Evolutionary conservation across 2,888 invertebrate species (phyloP), one percentile per base, ranked within the genome.

Genomic region (Hypsopygia costalis): DNA sequence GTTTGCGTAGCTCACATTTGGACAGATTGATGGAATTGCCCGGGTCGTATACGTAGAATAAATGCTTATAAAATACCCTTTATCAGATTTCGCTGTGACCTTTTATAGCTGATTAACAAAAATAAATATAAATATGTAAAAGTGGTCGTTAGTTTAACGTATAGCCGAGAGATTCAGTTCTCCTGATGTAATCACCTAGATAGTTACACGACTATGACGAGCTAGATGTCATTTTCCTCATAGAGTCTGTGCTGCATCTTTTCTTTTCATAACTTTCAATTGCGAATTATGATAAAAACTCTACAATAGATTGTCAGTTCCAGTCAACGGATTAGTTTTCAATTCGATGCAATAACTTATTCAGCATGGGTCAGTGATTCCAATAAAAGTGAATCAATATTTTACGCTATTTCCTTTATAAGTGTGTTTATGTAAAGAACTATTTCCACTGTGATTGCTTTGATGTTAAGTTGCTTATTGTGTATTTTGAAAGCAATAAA

Each of bases 11-110:
- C 55, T 69, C 66, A 75, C 69, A 69, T 70, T 71, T 58, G 52
- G 63, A 59, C 66, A 71, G 74, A 75, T 73, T 77, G 76, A 79
- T 75, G 72, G 67, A 70, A 72, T 70, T 66, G 60, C 66, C 61
- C 55, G 48, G 4, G 62, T 65, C 69, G 67, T 71, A 70, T 73
- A 69, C 67, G 67, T 69, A 66, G 49, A 69, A 69, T 64, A 70
- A 76, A 70, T 62, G 69, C 67, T 71, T 73, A 72, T 76, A 78
- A 75, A 78, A 74, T 65, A 69, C 62, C 47, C 62, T 63, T 75
- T 73, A 79, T 79, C 78, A 62, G 78, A 78, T 76, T 68, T 60
- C 44, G 51, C 51, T 54, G 57, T 62, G 68, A 68, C 72, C 68
- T 69, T 67, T 68, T 43, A 50, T 55, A 51, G 32, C 40, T 44